Percentiles rank a stretch among this genome's conserved stretches.
These are phyloP conservation scores for Athene noctua DNA, from an alignment of 2,113 vertebrate genomes.

Conservation along the genomic window DNA sequence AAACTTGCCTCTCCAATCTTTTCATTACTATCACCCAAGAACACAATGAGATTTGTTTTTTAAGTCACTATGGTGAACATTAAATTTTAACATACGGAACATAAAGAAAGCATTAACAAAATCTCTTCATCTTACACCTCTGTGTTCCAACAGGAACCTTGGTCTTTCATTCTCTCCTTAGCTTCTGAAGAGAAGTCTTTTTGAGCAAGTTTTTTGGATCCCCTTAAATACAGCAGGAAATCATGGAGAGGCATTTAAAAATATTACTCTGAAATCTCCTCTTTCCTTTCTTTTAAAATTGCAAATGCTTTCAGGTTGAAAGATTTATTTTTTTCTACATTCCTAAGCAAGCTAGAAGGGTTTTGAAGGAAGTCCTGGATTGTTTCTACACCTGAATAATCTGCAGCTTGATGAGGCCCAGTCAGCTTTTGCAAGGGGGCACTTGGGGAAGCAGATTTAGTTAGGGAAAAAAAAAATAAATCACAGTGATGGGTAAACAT, in stretches of 20 bases:
- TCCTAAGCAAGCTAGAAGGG: background rate
- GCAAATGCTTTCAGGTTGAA: background rate
- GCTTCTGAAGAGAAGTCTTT: background rate
- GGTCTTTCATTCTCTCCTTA: background rate
- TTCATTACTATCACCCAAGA: background rate
- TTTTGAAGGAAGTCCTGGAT: background rate
- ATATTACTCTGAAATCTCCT: background rate
- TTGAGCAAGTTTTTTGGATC: background rate
- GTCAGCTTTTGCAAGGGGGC: background rate
- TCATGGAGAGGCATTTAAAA: background rate
- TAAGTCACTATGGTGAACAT: background rate
- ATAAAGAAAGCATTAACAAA: background rate
- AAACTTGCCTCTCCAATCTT: background rate
- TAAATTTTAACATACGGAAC: constrained; percentile 32
- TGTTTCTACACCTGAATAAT: background rate
- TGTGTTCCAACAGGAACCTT: background rate
- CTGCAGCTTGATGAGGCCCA: background rate
- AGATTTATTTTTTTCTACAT: background rate
- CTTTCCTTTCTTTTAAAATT: background rate
- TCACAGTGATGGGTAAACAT: background rate
- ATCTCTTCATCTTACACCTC: background rate
- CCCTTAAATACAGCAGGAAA: background rate
- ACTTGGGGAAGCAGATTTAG: background rate
- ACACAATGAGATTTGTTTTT: background rate
- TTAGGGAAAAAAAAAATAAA: background rate